Conservation (phyloP, 2,113 vertebrate species). For the Myodes glareolus region DNA sequence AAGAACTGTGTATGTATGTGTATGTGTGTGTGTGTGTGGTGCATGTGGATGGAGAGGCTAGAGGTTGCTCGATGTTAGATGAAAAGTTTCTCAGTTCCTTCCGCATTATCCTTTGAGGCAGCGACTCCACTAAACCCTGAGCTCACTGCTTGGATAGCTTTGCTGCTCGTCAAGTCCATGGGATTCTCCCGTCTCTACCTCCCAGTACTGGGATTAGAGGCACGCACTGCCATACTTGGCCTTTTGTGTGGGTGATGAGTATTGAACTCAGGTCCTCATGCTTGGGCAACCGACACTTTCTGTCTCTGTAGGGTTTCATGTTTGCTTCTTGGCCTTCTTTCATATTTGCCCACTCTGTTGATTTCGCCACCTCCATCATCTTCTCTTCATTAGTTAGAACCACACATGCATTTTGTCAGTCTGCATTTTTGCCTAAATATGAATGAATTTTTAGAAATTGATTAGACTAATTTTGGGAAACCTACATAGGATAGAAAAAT, state of each 20-base stretch:
- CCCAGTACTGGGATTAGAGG: background rate
- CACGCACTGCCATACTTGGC: background rate
- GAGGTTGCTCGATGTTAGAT: background rate
- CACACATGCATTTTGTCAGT: background rate
- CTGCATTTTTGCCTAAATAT: background rate
- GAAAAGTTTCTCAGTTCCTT: background rate
- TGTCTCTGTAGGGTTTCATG: background rate
- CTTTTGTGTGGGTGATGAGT: background rate
- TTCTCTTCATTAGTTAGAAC: too few relatives aligned
- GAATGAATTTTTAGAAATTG: background rate
- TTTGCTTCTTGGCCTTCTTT: background rate
- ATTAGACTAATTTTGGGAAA: background rate
- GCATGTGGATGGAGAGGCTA: background rate
- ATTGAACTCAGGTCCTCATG: background rate
- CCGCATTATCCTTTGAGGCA: background rate
- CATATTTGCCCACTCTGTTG: background rate
- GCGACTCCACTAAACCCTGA: background rate
- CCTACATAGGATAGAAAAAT: background rate
- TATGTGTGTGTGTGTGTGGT: background rate
- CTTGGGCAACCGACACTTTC: background rate
- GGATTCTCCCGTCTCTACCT: background rate
- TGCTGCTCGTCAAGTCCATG: background rate
- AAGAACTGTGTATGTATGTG: background rate
- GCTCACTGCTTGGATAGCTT: background rate
- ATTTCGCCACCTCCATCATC: background rate